Evolutionary conservation across 2,888 invertebrate genomes (phyloP), one percentile per base, ranked within the genome.

Genomic region (Caenorhabditis auriculariae): DNA sequence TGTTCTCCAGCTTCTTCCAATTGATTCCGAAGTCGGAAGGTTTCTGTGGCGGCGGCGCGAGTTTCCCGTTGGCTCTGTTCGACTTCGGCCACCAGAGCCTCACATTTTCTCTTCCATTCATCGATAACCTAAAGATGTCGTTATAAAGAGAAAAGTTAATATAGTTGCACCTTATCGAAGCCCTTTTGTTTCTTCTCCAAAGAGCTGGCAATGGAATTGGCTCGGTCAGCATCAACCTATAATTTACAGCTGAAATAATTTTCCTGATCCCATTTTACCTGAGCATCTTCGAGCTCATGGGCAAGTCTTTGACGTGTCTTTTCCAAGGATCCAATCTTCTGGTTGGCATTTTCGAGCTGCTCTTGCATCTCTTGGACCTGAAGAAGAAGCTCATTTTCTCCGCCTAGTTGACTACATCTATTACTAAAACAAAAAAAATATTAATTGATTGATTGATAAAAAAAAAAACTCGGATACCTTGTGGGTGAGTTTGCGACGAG

Each of bases 131-230:
- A 27, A 12, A 6, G 23, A 15, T 6, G 9, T 19, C 15, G 17
- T 91, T 69, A 92, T 91, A 80, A 93, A 88, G 85, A 41, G 17
- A 32, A 32, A 32, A 32, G 7, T 15, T 12, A 12, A 9, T 32
- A 9, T 32, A 9, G 9, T 12, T 5, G 39, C 24, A 71, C 71
- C 87, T 95, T 96, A 88, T 99, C 98, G 88, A 99, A 98, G 77
- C 92, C 92, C 87, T 96, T 95, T 87, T 96, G 95, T 86, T 95
- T 96, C 92, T 98, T 98, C 86, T 98, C 96, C 82, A 96, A 91
- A 72, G 93, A 76, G 64, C 81, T 90, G 84, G 95, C 94, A 83
- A 93, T 90, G 51, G 91, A 89, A 77, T 92, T 91, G 77, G 95
- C 84, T 83, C 95, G 73, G 86, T 98, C 96, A 82, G 95, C 94